Percentiles rank a stretch among this genome's conserved stretches.
Conservation (phyloP, 2,888 invertebrate genomes). For the Ferrisia virgata region DNA sequence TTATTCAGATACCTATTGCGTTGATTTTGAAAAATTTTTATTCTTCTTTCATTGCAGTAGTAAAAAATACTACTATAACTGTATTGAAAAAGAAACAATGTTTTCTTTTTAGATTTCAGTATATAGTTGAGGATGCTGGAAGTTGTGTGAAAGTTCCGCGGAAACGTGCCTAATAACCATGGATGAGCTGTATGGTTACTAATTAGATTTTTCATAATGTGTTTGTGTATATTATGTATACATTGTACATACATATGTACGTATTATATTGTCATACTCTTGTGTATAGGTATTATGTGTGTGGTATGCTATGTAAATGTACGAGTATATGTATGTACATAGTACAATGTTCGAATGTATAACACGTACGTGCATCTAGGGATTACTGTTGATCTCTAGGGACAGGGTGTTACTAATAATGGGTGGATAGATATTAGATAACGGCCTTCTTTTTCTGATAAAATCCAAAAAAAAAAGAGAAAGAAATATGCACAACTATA, state of each 20-base stretch:
- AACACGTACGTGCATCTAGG: not conserved
- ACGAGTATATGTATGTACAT: too few relatives aligned
- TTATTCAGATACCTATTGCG: too few relatives aligned
- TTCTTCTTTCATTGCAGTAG: too few relatives aligned
- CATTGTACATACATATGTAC: not conserved
- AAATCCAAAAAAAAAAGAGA: not conserved
- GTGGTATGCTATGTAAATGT: not conserved
- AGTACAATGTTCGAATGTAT: too few relatives aligned
- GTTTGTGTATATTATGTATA: not conserved
- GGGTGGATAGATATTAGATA: not conserved
- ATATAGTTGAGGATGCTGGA: not conserved
- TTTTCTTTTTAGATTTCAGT: not conserved
- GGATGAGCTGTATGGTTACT: not conserved
- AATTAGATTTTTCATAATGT: not conserved
- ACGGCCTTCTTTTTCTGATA: not conserved
- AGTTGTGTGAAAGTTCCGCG: not conserved
- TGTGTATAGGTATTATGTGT: not conserved
- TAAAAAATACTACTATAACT: too few relatives aligned
- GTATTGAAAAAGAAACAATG: not conserved
- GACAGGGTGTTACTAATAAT: not conserved
- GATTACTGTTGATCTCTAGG: not conserved
- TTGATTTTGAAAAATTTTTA: too few relatives aligned
- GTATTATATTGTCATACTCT: not conserved
- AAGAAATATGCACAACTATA: not conserved
- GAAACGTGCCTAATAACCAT: not conserved